These are phyloP conservation scores for Labia minor DNA, from an alignment of 2,888 invertebrate genomes.

Conservation along the genomic window DNA sequence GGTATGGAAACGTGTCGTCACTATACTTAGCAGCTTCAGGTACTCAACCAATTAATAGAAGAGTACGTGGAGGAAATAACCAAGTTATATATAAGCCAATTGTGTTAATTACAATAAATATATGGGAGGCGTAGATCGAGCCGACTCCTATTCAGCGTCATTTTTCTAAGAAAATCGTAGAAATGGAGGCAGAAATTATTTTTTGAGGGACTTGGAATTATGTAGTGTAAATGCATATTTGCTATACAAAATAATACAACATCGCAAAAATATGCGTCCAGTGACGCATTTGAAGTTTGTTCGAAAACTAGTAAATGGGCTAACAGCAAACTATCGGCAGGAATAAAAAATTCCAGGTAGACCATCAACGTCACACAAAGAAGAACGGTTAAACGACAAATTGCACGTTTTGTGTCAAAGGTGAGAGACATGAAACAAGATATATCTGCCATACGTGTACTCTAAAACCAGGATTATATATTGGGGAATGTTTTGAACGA, in stretches of 20 bases:
- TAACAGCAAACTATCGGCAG: not conserved
- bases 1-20: not conserved
- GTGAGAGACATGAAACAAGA: constrained; percentile 6
- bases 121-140: constrained; percentile 15
- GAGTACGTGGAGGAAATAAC: constrained; percentile 8
- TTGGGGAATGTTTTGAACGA: not conserved
- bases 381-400: not conserved
- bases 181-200: constrained; percentile 4
- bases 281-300: constrained; percentile 7
- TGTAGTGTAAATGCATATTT: constrained; percentile 7
- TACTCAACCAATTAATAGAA: not conserved
- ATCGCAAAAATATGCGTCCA: not conserved
- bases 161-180: constrained; percentile 14
- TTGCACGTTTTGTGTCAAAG: constrained; percentile 1
- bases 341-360: not conserved
- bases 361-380: not conserved
- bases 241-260: not conserved
- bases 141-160: constrained; percentile 14
- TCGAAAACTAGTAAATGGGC: not conserved
- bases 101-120: constrained; percentile 6
- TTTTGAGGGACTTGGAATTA: not conserved
- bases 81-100: constrained; percentile 8
- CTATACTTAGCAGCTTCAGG: not conserved
- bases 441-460: not conserved
- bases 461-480: not conserved